These are phyloP conservation scores for Drosophila mayri DNA, from an alignment of 1,140 invertebrate genomes.

Conservation along the genomic window DNA sequence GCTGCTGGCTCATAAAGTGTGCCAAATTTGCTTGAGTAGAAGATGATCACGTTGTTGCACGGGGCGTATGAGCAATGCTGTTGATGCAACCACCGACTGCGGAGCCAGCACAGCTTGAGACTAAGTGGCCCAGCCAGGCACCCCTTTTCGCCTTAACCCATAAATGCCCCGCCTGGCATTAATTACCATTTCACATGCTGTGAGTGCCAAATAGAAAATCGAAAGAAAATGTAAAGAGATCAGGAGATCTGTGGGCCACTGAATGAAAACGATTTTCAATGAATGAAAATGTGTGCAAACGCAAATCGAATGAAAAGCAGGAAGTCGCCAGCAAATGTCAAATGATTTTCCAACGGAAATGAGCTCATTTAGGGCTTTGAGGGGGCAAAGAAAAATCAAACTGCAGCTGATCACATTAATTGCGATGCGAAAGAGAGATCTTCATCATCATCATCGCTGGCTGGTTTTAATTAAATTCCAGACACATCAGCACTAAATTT, in stretches of 20 bases:
- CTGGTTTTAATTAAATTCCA: conserved; percentile 80
- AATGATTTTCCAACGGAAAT: conserved; percentile 71
- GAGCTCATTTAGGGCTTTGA: conserved; percentile 68
- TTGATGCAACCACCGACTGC: conserved; percentile 73
- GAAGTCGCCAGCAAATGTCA: conserved; percentile 68
- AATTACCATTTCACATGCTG: conserved; percentile 80
- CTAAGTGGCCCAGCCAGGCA: conserved; percentile 64
- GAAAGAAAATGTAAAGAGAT: conserved; percentile 6
- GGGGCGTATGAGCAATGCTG: conserved; percentile 74
- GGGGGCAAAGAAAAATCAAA: conserved; percentile 39
- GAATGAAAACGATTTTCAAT: conserved; percentile 73
- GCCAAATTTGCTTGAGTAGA: conserved; percentile 64
- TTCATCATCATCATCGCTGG: conserved; percentile 13
- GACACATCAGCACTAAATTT: conserved; percentile 55
- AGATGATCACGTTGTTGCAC: conserved; percentile 49
- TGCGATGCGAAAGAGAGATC: conserved; percentile 28
- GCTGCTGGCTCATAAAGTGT: conserved; percentile 54
- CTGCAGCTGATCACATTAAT: conserved; percentile 57
- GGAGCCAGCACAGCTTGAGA: conserved; percentile 71
- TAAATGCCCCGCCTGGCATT: conserved; percentile 68
- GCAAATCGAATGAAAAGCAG: conserved; percentile 59
- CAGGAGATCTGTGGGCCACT: conserved; percentile 29
- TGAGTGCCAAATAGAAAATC: conserved; percentile 67
- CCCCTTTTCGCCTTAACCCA: conserved; percentile 61
- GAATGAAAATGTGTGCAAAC: conserved; percentile 60